Evolutionary conservation across 2,113 vertebrate species (phyloP).

Genomic region (Tragelaphus strepsiceros): DNA sequence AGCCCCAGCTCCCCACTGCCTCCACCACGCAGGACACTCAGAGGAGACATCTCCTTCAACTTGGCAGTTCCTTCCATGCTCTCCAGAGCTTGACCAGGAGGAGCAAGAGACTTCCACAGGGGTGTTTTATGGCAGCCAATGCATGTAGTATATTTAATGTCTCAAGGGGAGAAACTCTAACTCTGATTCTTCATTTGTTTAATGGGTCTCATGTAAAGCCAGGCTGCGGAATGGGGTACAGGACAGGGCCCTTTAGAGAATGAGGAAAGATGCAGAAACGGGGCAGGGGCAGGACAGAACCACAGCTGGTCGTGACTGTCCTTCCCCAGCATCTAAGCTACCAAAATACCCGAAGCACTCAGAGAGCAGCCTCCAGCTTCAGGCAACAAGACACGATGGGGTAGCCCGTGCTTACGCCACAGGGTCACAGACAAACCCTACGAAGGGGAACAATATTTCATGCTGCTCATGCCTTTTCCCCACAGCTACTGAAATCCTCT

Average conservation of each 20-base stretch:
- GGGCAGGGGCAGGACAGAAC: fast-evolving
- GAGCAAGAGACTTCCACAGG: neutral
- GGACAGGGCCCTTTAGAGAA: too few species aligned
- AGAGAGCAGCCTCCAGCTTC: neutral
- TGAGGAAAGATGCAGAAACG: neutral
- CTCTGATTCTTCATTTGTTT: neutral
- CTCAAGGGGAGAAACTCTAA: neutral
- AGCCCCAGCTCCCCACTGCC: too few species aligned
- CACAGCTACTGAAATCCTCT: neutral
- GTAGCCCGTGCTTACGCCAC: fast-evolving
- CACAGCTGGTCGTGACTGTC: neutral
- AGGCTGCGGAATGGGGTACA: neutral
- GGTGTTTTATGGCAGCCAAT: neutral
- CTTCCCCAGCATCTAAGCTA: neutral
- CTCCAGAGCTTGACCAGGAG: neutral
- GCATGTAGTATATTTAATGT: neutral
- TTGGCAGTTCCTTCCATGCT: too few species aligned
- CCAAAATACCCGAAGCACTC: fast-evolving
- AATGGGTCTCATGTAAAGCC: neutral
- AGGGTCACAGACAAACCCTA: neutral
- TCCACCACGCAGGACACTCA: fast-evolving
- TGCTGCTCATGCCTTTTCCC: neutral
- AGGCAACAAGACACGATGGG: too few species aligned
- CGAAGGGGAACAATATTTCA: fast-evolving
- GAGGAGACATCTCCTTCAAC: too few species aligned